phyloP scores from a whole-genome alignment of 2,113 vertebrate genomes.

The Mesitornis unicolor region DNA sequence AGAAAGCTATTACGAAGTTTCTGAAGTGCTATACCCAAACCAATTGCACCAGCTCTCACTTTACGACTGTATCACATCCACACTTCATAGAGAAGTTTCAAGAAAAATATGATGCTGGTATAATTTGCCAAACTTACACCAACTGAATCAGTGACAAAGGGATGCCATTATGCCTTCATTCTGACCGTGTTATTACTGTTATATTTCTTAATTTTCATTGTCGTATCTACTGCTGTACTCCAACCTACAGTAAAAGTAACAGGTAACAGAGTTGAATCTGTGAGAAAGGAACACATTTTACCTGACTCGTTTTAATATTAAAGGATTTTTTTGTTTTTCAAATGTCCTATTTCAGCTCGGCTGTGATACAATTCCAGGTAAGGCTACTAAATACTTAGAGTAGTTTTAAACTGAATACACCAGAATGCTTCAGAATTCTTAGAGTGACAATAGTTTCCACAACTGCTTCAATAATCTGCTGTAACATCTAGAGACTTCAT shows the following conservation, averaged over 20 bases:
- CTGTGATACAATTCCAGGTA: background rate
- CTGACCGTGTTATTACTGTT: background rate
- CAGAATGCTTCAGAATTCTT: background rate
- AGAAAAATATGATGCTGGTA: background rate
- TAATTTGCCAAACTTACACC: background rate
- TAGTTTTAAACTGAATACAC: background rate
- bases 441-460: background rate
- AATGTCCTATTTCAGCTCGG: background rate
- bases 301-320: background rate
- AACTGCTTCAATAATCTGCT: background rate
- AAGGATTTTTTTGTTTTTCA: background rate
- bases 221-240: background rate
- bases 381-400: background rate
- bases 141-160: background rate
- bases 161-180: background rate
- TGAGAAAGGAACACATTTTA: background rate
- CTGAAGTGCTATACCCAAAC: background rate
- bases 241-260: background rate
- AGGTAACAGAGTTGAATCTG: background rate
- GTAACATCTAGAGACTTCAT: background rate
- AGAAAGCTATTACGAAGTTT: background rate
- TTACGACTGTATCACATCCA: background rate
- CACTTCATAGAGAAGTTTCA: background rate
- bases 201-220: too few relatives aligned
- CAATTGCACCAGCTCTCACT: background rate